Conservation (phyloP, 1,140 invertebrate species). For the Hyles vespertilio region DNA sequence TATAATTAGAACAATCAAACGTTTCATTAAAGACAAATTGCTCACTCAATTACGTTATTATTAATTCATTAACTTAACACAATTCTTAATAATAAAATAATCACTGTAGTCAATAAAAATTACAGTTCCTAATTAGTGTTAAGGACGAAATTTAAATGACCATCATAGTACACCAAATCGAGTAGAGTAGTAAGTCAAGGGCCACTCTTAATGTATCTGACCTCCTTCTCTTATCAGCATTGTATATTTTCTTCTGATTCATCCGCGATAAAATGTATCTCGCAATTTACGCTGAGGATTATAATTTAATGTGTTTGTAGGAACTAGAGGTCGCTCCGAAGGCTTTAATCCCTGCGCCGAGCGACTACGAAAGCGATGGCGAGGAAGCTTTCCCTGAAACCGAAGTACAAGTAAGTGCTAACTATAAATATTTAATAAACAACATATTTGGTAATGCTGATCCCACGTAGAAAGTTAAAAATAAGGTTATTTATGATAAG, state of each 20-base stretch:
- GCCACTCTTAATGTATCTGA: constrained; percentile 6
- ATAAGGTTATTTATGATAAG: too few relatives aligned
- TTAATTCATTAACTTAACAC: too few relatives aligned
- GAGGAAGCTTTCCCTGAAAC: constrained; percentile 64
- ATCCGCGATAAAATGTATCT: background rate
- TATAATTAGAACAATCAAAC: too few relatives aligned
- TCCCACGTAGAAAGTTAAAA: too few relatives aligned
- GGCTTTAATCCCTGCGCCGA: constrained; percentile 33
- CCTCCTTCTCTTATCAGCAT: constrained; percentile 24
- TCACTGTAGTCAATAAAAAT: too few relatives aligned
- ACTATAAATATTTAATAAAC: too few relatives aligned
- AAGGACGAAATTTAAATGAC: background rate
- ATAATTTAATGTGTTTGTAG: constrained; percentile 27
- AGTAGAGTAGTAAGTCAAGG: constrained; percentile 18
- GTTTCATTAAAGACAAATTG: too few relatives aligned
- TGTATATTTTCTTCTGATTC: constrained; percentile 8
- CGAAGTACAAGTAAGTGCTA: constrained; percentile 57
- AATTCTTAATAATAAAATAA: too few relatives aligned
- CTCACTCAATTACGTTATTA: too few relatives aligned
- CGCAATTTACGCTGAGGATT: background rate
- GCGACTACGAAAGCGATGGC: constrained; percentile 65
- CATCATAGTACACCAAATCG: background rate
- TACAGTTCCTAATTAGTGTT: background rate
- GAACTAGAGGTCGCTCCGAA: constrained; percentile 50
- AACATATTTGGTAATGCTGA: too few relatives aligned